Conservation (phyloP, 37 sponge, comb jelly and placozoan species). For the Theonella swinhoei region DNA sequence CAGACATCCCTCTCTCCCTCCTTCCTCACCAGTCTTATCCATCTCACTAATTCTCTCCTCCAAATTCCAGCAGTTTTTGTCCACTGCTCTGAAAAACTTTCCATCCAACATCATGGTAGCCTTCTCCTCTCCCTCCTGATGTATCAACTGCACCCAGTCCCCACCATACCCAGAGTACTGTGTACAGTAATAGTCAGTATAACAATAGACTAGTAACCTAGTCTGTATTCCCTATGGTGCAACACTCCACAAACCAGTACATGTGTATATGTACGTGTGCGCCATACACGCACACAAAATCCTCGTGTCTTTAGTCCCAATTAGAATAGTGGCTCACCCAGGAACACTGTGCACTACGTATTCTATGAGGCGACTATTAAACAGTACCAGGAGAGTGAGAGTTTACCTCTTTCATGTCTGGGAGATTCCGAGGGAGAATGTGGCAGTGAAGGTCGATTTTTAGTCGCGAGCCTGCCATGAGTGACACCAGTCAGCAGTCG, state of each 20-base stretch:
- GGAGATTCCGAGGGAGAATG: slow-evolving; percentile 89
- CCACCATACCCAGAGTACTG: slow-evolving; percentile 93
- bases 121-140: slow-evolving; percentile 90
- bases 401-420: slow-evolving; percentile 88
- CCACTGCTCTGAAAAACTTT: slow-evolving; percentile 83
- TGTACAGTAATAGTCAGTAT: background rate
- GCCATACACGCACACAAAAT: no score
- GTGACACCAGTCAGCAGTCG: no score
- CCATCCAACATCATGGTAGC: slow-evolving; percentile 92
- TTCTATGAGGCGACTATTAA: background rate
- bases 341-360: no score
- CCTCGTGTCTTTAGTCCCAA: no score
- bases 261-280: no score
- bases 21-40: slow-evolving; percentile 77
- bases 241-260: no score
- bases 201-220: no score
- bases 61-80: slow-evolving; percentile 88
- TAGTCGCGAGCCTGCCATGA: slow-evolving; percentile 6
- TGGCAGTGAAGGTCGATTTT: slow-evolving; percentile 90
- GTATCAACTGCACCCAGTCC: slow-evolving; percentile 82
- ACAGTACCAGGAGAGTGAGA: background rate
- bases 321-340: no score
- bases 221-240: no score
- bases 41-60: slow-evolving; percentile 79
- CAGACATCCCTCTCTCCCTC: no score